Evolutionary conservation across 2,797 vertebrate species (phyloP).

Genomic region (Molothrus aeneus): DNA sequence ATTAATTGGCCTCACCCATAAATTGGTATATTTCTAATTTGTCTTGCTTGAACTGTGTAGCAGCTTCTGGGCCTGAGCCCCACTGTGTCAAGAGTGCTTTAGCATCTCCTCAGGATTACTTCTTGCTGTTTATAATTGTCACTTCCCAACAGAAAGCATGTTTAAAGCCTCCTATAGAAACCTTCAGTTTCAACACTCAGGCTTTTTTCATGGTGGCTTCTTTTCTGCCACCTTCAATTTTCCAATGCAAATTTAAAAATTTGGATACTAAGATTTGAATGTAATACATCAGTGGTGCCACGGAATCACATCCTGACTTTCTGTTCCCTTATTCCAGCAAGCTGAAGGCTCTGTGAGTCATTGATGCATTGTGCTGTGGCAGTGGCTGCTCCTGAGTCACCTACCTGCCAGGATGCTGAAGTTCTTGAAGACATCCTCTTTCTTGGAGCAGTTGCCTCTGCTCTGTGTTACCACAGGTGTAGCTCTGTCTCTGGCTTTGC

Average conservation of each 20-base stretch:
- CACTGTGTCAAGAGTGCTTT: neutral
- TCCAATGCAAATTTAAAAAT: neutral
- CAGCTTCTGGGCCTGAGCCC: neutral
- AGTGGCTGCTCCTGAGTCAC: neutral
- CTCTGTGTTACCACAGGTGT: neutral
- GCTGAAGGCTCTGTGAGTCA: neutral
- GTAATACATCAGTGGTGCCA: neutral
- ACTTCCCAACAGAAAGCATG: neutral
- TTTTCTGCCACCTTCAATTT: neutral
- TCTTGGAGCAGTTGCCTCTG: neutral
- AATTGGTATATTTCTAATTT: neutral
- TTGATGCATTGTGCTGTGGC: neutral
- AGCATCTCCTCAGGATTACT: neutral
- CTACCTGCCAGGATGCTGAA: neutral
- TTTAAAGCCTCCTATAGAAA: neutral
- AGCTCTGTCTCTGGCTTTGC: neutral
- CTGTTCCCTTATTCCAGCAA: neutral
- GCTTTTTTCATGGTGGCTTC: neutral
- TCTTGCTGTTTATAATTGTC: neutral
- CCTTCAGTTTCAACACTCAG: neutral
- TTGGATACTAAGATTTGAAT: neutral
- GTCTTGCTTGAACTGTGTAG: neutral
- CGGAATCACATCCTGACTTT: neutral
- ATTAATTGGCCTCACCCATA: neutral
- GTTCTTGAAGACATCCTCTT: neutral